phyloP scores from a whole-genome alignment of 2,113 vertebrate genomes.

The Myocastor coypus region DNA sequence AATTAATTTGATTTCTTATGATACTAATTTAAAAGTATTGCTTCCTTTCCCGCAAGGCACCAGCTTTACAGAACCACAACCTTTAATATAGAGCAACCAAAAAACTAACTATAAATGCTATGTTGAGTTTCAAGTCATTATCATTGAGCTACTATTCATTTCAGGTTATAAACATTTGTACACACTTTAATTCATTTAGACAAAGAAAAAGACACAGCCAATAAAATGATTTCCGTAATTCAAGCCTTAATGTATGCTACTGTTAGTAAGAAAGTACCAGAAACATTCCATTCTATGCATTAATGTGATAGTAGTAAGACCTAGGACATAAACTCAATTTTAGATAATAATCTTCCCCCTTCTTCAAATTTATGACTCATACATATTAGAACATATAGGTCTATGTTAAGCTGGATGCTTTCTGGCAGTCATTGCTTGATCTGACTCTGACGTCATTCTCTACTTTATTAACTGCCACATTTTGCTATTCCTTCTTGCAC shows the following conservation, averaged over 20 bases:
- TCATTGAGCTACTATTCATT: background rate
- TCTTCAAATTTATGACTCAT: conserved; percentile 49
- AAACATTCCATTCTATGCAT: background rate
- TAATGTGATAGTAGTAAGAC: background rate
- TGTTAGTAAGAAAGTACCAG: background rate
- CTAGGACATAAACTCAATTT: background rate
- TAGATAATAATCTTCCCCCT: conserved; percentile 10
- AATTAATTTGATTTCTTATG: conserved; percentile 15
- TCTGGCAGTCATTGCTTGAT: background rate
- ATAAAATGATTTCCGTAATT: background rate
- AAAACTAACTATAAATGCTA: background rate
- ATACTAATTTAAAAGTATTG: background rate
- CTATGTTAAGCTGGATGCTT: background rate
- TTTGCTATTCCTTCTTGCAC: background rate
- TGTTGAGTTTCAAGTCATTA: background rate
- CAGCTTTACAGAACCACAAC: background rate
- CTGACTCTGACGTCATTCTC: background rate
- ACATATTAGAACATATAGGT: background rate
- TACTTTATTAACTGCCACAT: background rate
- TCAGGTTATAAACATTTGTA: conserved; percentile 5
- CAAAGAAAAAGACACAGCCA: background rate
- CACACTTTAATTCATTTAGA: background rate
- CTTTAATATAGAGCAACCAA: background rate
- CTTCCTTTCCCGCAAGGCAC: background rate
- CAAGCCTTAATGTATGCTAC: background rate